Base-by-base conservation (phyloP, 2,888 invertebrate species). In the Heteromurus nitidus region DNA sequence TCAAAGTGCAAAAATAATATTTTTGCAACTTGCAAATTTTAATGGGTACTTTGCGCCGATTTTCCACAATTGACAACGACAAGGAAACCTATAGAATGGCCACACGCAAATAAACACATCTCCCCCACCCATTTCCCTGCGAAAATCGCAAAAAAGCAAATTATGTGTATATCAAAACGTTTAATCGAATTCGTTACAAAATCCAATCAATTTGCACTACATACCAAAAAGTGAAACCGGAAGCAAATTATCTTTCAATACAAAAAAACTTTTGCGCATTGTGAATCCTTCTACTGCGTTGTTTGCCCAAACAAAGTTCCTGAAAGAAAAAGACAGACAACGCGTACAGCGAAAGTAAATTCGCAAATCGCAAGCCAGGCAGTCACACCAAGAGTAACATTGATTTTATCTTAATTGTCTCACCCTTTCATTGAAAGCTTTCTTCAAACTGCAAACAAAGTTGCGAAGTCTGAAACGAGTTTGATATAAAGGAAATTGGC, bases 21-120 rank as follows among this genome's bases (percentile, higher is more conserved):
- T 75, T 75, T 75, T 75, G 75, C 67, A 75, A 67, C 67, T 75
- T 67, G 74, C 74, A 53, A 74, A 74, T 44, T 47, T 36, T 31
- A 53, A 28, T 60, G 16, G 55, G 13, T 9, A 55, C 55, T 55
- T 55, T 22, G 7, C 18, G 55, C 13, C n/a, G n/a, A 11, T 16
- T 47, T 47, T 3, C 3, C 3, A 47, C n/a, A 16, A 47, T n/a
- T 47, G 47, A 47, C 44, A 44, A 9, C n/a, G 44, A 36, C n/a
- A 47, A 47, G 47, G 47, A 9, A 47, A 47, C 3, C 3, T n/a
- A 47, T 47, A 47, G n/a, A 13, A n/a, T 36, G 36, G 13, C 36
- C 5, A 36, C 47, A 47, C 47, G 47, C 47, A 47, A 5, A 47
- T 16, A n/a, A 11, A 47, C n/a, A 47, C 47, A n/a, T 3, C 47